phyloP scores from a whole-genome alignment of 2,797 vertebrate species.

The Natrix natrix region DNA sequence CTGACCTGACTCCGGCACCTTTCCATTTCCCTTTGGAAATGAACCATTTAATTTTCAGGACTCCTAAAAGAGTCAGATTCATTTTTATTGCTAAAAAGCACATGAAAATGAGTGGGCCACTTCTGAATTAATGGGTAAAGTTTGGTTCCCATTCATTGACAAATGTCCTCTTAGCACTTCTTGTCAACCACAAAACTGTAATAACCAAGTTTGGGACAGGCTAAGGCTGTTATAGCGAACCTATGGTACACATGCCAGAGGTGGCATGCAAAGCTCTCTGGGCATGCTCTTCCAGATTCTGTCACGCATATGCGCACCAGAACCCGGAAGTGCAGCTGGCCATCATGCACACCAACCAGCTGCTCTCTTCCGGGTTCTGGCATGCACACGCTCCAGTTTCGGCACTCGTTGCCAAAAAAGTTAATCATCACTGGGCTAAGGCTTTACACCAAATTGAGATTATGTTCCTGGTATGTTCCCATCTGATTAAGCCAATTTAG shows the following conservation, averaged over 20 bases:
- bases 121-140: not conserved
- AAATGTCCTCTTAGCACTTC: not conserved
- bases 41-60: constrained; percentile 7
- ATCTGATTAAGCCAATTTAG: not conserved
- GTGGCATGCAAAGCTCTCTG: too few relatives aligned
- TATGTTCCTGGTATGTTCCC: not conserved
- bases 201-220: not conserved
- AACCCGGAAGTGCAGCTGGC: too few relatives aligned
- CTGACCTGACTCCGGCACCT: constrained; percentile 29
- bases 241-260: too few relatives aligned
- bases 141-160: not conserved
- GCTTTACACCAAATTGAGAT: not conserved
- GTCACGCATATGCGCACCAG: too few relatives aligned
- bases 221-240: not conserved
- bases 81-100: not conserved
- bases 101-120: not conserved
- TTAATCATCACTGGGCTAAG: not conserved
- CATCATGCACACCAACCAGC: too few relatives aligned
- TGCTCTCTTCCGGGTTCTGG: too few relatives aligned
- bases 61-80: not conserved
- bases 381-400: too few relatives aligned
- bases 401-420: too few relatives aligned
- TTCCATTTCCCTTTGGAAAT: constrained; percentile 21
- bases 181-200: not conserved
- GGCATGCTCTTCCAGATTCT: too few relatives aligned